Evolutionary conservation across 1,140 invertebrate genomes (phyloP), one percentile per base, ranked within the genome.

Genomic region (Philotrypesis tridentata): DNA sequence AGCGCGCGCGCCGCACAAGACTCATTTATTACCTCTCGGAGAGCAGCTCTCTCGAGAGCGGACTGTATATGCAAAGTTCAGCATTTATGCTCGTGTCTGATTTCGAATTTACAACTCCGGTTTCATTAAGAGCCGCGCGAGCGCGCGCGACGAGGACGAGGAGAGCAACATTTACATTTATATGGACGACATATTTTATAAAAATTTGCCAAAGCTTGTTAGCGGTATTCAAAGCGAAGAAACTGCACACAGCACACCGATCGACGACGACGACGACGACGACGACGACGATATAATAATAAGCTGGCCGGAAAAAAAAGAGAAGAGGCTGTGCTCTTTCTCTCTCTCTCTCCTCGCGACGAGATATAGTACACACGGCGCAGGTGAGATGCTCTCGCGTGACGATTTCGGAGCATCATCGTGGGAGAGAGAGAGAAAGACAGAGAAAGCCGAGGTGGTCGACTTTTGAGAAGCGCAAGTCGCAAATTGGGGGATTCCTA

Each of bases 391-490:
- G 11, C 3, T 31, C 3, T 31, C 27, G 43, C 31, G 25, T 29
- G 72, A 60, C 6, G 21, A 31, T 60, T 60, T 33, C 4, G 27
- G 27, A 61, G 48, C 27, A 29, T 63, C 43, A 74, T 74, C 43
- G 72, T 74, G 43, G 43, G 43, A 74, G 37, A 72, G 27, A 48
- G n/a, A 61, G 12, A 17, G 14, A 55, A 17, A 55, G 23, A 25
- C 5, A 65, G 61, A 65, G 61, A n/a, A 33, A 76, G 17, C 60
- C 78, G 80, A 75, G 84, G 85, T 85, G 85, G 84, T 86, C 85
- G 85, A 85, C 67, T 86, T 86, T 86, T 83, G 80, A 84, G 84
- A 85, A 86, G 84, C 79, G 37, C 74, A n/a, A 33, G 60, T 65
- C 7, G n/a, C 33, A 78, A 71, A 72, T 68, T 72, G 73, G 37